phyloP scores from a whole-genome alignment of 2,888 invertebrate genomes.

The Mactromeris polynyma region DNA sequence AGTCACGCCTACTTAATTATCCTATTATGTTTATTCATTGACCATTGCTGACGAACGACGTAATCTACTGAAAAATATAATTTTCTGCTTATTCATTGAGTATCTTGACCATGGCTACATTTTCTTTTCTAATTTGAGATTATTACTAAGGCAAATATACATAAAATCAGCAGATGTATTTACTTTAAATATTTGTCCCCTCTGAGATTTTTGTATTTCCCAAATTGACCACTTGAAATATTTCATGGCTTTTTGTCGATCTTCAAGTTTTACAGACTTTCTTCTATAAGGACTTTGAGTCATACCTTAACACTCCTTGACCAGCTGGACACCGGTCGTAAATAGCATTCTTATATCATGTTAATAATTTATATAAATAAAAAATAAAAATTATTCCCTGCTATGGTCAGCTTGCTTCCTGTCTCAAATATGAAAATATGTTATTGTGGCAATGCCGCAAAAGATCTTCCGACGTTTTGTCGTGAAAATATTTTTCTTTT shows the following conservation, averaged over 20 bases:
- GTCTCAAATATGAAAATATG: not conserved
- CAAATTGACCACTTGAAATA: conserved; percentile 42
- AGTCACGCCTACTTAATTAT: conserved; percentile 46
- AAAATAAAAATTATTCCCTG: not conserved
- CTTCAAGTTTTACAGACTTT: conserved; percentile 35
- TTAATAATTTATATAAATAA: conserved; percentile 18
- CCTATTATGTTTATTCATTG: conserved; percentile 64
- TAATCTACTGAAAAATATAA: conserved; percentile 18
- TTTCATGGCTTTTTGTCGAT: conserved; percentile 33
- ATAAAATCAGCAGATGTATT: conserved; percentile 41
- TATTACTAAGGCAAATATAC: conserved; percentile 42
- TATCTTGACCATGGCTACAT: conserved; percentile 17
- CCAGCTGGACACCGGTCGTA: conserved; percentile 22
- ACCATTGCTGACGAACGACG: conserved; percentile 12
- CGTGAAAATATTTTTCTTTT: conserved; percentile 4
- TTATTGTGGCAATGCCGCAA: not conserved
- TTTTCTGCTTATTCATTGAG: conserved; percentile 19
- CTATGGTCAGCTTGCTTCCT: not conserved
- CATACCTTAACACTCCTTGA: conserved; percentile 34
- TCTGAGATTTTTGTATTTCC: conserved; percentile 39
- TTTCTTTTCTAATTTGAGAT: conserved; percentile 12
- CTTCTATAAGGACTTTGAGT: conserved; percentile 9
- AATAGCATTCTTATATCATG: conserved; percentile 10
- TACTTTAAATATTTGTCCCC: conserved; percentile 43
- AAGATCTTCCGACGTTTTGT: not conserved